Evolutionary conservation across 1,140 invertebrate species (phyloP), one percentile per base, ranked within the genome.

Genomic region (Kradibia gibbosae): DNA sequence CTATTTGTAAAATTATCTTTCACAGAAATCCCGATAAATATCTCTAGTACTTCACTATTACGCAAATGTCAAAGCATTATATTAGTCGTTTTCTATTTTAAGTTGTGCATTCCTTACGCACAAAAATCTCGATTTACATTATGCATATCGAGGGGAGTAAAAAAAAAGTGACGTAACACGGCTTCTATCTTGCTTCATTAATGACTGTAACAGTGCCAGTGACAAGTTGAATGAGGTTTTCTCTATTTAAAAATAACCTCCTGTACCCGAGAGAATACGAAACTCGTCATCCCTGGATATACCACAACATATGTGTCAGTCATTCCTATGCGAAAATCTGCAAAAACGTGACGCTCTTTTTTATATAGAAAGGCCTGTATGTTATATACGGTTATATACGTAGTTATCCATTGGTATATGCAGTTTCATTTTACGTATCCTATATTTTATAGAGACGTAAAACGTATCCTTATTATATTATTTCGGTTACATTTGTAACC

Each of bases 271-370:
- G 73, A 42, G 34, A 42, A 8, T 57, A 1, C 5, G 20, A 42
- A 13, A 25, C 50, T 50, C 53, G 53, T 75, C 31, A 76, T 60
- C 74, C 55, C 36, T 34, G 34, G 20, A 62, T 34, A 0, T 34
- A 34, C n/a, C n/a, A 39, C 42, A 67, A 67, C 62, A n/a, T 39
- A 75, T 75, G 73, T 36, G 73, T 75, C 73, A 75, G 53, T 75
- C 73, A 75, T 75, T 75, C 53, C 50, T 60, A 75, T 75, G 73
- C 73, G 73, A 75, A 75, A 75, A 28, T 39, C 55, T 57, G 74
- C 39, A 13, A 62, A 53, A 36, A 57, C 73, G 50, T 73, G 73
- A 55, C 73, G 73, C 53, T 22, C 50, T 17, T 42, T 7, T 28
- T 72, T 25, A 20, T 72, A 1, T 17, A 15, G 42, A 31, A 42